These are phyloP conservation scores for Sinella curviseta DNA, from an alignment of 1,140 invertebrate genomes.

Conservation along the genomic window DNA sequence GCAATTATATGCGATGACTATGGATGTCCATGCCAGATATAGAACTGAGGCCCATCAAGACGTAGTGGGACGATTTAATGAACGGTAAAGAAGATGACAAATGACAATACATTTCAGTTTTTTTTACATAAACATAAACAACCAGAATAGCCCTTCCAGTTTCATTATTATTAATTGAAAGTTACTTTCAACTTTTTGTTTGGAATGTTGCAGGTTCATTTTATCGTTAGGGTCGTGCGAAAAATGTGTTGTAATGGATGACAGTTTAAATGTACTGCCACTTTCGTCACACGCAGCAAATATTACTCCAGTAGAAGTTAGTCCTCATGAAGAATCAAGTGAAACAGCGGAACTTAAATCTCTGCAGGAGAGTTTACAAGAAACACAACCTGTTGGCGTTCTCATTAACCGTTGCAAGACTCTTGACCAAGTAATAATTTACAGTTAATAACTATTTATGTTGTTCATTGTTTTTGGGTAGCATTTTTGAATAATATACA, in stretches of 20 bases:
- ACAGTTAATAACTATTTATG: too few species aligned
- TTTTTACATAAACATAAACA: not conserved
- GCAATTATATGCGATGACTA: constrained; percentile 93
- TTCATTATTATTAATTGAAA: too few species aligned
- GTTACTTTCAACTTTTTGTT: too few species aligned
- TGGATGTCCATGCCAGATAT: constrained; percentile 97
- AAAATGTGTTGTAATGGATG: constrained; percentile 89
- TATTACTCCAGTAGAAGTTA: constrained; percentile 67
- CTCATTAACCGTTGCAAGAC: constrained; percentile 92
- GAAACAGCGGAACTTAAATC: constrained; percentile 65
- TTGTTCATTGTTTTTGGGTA: too few species aligned
- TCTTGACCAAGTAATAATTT: constrained; percentile 73
- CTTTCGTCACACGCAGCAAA: constrained; percentile 84
- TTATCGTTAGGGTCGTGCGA: constrained; percentile 85
- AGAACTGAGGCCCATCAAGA: constrained; percentile 92
- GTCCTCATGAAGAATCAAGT: constrained; percentile 51
- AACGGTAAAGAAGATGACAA: constrained; percentile 70
- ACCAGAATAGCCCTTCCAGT: too few species aligned
- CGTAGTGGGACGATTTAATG: constrained; percentile 93
- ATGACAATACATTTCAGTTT: constrained; percentile 5
- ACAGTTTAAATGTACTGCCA: constrained; percentile 87
- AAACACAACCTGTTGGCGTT: constrained; percentile 85
- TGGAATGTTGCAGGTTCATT: constrained; percentile 79
- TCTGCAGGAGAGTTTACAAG: constrained; percentile 75
- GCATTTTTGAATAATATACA: not conserved